phyloP scores from a whole-genome alignment of 2,888 invertebrate species.

The Vesta saturnalis region DNA sequence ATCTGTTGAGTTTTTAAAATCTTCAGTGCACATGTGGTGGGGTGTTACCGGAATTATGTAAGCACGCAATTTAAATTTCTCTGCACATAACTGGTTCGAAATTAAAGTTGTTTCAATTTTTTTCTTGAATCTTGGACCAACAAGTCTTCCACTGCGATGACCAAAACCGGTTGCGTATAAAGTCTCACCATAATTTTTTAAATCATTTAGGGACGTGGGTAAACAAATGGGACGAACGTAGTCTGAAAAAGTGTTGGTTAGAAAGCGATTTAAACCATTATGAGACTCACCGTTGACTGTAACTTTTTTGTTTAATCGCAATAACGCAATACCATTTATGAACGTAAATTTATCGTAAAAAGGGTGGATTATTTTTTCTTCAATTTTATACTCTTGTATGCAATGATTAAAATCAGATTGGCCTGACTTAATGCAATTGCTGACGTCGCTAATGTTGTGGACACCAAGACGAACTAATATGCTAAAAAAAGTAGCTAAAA shows the following conservation, averaged over 20 bases:
- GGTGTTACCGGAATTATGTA: no score
- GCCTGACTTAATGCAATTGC: no score
- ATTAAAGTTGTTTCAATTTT: background rate
- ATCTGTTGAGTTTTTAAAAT: background rate
- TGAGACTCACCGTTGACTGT: background rate
- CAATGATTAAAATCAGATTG: background rate
- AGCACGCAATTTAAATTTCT: background rate
- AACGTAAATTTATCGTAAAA: background rate
- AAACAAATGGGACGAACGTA: conserved; percentile 5
- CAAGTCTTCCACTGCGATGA: no score
- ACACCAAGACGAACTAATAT: no score
- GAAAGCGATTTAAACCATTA: background rate
- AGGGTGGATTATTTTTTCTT: background rate
- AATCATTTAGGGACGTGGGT: background rate
- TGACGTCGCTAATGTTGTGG: no score
- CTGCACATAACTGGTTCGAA: background rate
- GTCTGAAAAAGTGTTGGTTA: background rate
- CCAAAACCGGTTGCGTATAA: background rate
- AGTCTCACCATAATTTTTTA: background rate
- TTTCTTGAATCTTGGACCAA: background rate
- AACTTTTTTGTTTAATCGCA: background rate
- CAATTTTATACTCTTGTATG: background rate
- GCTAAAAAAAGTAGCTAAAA: background rate
- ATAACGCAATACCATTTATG: background rate
- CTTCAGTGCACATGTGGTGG: background rate